phyloP scores from a whole-genome alignment of 2,113 vertebrate genomes.

The Paramormyrops kingsleyae region DNA sequence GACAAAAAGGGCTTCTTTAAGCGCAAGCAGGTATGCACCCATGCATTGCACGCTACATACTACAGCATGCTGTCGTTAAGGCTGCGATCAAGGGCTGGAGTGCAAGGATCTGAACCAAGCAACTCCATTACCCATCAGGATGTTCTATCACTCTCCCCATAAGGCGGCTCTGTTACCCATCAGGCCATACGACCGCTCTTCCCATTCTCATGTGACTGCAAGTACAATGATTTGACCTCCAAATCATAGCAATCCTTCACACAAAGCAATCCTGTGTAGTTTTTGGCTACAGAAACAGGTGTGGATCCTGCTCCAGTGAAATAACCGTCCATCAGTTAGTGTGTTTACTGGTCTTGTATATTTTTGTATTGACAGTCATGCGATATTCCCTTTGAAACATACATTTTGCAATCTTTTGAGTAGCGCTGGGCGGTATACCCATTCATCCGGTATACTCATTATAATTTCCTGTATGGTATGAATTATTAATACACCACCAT shows the following conservation, averaged over 20 bases:
- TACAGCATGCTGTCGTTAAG: not conserved
- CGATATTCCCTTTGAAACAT: not conserved
- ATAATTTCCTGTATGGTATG: not conserved
- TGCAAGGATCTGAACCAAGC: not conserved
- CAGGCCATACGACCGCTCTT: not conserved
- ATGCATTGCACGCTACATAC: not conserved
- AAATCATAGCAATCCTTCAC: not conserved
- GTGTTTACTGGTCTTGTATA: not conserved
- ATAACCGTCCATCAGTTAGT: not conserved
- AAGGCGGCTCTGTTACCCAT: not conserved
- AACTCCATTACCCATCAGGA: not conserved
- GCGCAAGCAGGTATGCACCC: slow-evolving; percentile 80
- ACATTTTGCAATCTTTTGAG: not conserved
- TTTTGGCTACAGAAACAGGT: not conserved
- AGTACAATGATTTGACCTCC: not conserved
- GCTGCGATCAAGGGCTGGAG: not conserved
- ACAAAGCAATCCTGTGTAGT: too few species aligned
- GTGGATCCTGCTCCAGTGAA: not conserved
- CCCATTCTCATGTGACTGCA: not conserved
- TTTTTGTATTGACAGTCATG: not conserved
- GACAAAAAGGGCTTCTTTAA: slow-evolving; percentile 98
- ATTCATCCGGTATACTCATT: not conserved
- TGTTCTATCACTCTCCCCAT: not conserved
- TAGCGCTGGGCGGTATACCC: too few species aligned
- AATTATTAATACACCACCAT: not conserved